Evolutionary conservation across 2,888 invertebrate genomes (phyloP).

Genomic region (Molanna angustata): DNA sequence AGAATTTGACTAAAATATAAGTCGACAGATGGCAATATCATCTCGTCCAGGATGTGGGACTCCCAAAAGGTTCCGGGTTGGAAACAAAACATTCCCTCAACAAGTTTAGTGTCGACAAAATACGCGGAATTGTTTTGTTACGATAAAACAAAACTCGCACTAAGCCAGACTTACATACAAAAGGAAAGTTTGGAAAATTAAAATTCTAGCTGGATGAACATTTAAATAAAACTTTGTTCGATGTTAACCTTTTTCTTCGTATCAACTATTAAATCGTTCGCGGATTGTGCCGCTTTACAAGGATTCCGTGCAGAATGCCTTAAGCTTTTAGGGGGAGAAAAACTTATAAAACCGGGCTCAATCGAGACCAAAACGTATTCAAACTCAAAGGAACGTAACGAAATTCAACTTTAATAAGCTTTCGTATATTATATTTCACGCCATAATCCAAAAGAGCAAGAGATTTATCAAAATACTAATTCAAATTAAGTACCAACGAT

Average conservation of each 20-base stretch:
- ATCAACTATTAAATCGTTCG: slow-evolving; percentile 9
- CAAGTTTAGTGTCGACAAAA: slow-evolving; percentile 3
- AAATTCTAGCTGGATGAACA: slow-evolving; percentile 14
- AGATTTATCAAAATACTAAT: too few species aligned
- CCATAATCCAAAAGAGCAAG: too few species aligned
- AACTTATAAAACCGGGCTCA: neutral
- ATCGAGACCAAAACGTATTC: neutral
- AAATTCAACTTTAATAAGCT: too few species aligned
- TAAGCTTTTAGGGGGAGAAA: slow-evolving; percentile 9
- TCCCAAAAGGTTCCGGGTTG: neutral
- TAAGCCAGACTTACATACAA: neutral
- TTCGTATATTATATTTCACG: too few species aligned
- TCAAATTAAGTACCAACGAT: too few species aligned
- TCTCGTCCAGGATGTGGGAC: too few species aligned
- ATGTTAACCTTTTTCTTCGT: slow-evolving; percentile 19
- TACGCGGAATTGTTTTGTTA: neutral
- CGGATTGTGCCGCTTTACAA: slow-evolving; percentile 5
- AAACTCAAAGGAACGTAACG: too few species aligned
- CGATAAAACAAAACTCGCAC: slow-evolving; percentile 4
- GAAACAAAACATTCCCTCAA: slow-evolving; percentile 9
- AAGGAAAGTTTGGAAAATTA: slow-evolving; percentile 15
- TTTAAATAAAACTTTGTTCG: slow-evolving; percentile 23
- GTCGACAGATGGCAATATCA: neutral
- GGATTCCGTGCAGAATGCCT: slow-evolving; percentile 6
- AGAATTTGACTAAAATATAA: neutral